A percentile compares a stretch with the other conserved stretches of the same genome.
These are phyloP conservation scores for Troilus luridus DNA, from an alignment of 2,888 invertebrate species.

Conservation along the genomic window DNA sequence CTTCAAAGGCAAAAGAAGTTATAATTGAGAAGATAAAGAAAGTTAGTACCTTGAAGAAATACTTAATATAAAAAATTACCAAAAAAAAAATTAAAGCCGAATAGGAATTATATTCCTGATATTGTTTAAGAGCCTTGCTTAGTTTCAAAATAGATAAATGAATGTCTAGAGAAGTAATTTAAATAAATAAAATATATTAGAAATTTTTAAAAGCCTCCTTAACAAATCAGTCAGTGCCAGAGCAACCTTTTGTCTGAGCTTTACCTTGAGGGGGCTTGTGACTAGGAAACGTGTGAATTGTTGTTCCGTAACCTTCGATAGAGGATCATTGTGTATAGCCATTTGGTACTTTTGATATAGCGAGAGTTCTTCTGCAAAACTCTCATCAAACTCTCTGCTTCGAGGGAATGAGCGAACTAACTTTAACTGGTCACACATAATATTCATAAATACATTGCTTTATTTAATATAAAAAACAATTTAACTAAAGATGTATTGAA, in stretches of 20 bases:
- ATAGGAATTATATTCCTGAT: neutral
- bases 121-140: neutral
- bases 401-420: slow-evolving; percentile 77
- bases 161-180: neutral
- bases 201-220: neutral
- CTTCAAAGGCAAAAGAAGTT: neutral
- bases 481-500: neutral
- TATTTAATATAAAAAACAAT: neutral
- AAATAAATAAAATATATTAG: neutral
- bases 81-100: neutral
- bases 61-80: neutral
- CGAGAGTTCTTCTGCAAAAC: slow-evolving; percentile 70
- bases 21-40: neutral
- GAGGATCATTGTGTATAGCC: slow-evolving; percentile 85
- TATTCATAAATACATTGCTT: neutral
- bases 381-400: slow-evolving; percentile 69
- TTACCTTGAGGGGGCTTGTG: slow-evolving; percentile 68
- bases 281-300: slow-evolving; percentile 89
- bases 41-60: neutral
- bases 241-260: neutral
- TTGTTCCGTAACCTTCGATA: slow-evolving; percentile 79
- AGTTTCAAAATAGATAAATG: neutral
- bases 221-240: slow-evolving; percentile 54
- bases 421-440: slow-evolving; percentile 75
- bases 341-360: slow-evolving; percentile 92